Evolutionary conservation across 1,140 invertebrate species (phyloP).

Genomic region (Pogonognathellus flavescens): DNA sequence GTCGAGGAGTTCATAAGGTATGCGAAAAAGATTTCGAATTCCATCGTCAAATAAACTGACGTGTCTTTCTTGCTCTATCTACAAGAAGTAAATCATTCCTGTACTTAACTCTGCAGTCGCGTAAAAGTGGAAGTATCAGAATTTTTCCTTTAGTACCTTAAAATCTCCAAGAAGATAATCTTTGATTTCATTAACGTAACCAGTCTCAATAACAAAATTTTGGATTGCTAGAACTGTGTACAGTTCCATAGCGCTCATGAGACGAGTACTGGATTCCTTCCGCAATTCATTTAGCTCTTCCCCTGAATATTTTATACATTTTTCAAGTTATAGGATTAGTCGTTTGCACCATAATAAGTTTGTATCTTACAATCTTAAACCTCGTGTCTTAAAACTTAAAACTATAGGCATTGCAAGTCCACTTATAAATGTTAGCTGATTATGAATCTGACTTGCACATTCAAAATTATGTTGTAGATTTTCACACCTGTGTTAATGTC

Average conservation of each 20-base stretch:
- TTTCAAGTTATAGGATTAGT: not conserved
- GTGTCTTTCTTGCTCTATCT: slow-evolving; percentile 60
- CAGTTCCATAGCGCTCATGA: slow-evolving; percentile 57
- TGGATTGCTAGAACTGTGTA: slow-evolving; percentile 52
- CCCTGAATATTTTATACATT: not conserved
- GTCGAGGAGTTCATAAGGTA: slow-evolving; percentile 62
- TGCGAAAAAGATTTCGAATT: slow-evolving; percentile 61
- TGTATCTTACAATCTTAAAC: too few relatives aligned
- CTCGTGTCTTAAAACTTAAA: too few relatives aligned
- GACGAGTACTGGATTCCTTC: slow-evolving; percentile 58
- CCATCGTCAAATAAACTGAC: slow-evolving; percentile 60
- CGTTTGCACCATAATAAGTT: too few relatives aligned
- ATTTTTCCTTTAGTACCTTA: slow-evolving; percentile 7
- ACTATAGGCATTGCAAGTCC: too few relatives aligned
- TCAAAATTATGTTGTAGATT: not conserved
- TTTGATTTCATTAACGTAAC: slow-evolving; percentile 63
- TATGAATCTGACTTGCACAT: not conserved
- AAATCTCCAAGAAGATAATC: slow-evolving; percentile 64
- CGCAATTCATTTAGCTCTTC: slow-evolving; percentile 14
- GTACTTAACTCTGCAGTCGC: too few relatives aligned
- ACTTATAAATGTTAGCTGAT: too few relatives aligned
- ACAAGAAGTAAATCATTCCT: too few relatives aligned
- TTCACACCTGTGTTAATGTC: not conserved
- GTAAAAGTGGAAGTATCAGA: not conserved
- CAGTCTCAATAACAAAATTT: slow-evolving; percentile 53